phyloP scores from a whole-genome alignment of 2,888 invertebrate genomes.

The Drosophila nr. perissopoda region DNA sequence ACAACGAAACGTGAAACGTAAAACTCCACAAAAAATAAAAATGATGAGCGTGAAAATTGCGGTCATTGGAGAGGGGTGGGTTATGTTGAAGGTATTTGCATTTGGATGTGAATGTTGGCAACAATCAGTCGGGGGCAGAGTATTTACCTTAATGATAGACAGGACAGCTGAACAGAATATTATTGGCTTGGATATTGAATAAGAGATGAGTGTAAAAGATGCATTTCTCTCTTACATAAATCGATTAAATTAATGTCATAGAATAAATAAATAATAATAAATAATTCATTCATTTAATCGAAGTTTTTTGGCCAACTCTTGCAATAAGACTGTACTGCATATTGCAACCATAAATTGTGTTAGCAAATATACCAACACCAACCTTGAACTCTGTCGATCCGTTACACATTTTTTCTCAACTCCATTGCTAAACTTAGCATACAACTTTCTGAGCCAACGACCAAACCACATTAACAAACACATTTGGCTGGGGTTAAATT shows the following conservation, averaged over 20 bases:
- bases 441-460: constrained; percentile 45
- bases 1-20: constrained; percentile 58
- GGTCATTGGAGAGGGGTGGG: constrained; percentile 29
- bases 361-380: constrained; percentile 33
- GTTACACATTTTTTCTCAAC: constrained; percentile 18
- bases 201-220: neutral
- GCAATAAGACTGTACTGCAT: constrained; percentile 19
- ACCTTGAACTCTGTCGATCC: neutral
- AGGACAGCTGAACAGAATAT: neutral
- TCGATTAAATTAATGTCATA: neutral
- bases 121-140: neutral
- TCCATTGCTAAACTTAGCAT: constrained; percentile 53
- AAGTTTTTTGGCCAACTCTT: constrained; percentile 9
- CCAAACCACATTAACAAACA: constrained; percentile 71
- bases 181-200: neutral
- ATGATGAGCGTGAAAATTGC: constrained; percentile 57
- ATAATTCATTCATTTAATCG: neutral
- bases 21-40: constrained; percentile 21
- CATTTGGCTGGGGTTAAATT: constrained; percentile 70
- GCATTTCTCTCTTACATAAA: no score
- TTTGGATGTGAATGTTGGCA: neutral
- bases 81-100: constrained; percentile 3
- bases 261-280: neutral
- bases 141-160: constrained; percentile 30
- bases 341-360: constrained; percentile 50